phyloP scores from a whole-genome alignment of 2,797 vertebrate genomes.

The Alcedo quadribrachys region DNA sequence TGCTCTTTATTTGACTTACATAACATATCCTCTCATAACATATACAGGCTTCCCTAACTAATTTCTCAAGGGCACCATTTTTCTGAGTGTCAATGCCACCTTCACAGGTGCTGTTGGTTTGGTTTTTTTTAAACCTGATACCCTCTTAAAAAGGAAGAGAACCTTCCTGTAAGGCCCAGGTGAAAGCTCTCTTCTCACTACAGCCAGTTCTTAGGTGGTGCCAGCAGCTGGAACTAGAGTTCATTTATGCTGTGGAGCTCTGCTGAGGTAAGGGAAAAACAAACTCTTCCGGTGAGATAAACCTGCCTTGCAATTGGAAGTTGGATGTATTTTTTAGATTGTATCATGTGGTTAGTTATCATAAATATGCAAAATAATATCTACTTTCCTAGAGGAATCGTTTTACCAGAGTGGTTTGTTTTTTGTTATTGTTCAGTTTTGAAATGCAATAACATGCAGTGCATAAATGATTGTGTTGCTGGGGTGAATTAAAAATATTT shows the following conservation, averaged over 20 bases:
- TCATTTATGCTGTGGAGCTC: accelerated
- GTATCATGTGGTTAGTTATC: neutral
- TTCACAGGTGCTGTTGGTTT: neutral
- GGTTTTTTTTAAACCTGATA: neutral
- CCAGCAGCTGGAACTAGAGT: accelerated
- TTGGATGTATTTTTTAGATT: neutral
- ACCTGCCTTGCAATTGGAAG: accelerated
- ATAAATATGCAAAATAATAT: neutral
- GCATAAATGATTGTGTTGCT: neutral
- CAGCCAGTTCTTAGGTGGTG: neutral
- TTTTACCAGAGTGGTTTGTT: neutral
- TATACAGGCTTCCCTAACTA: neutral
- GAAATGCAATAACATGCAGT: neutral
- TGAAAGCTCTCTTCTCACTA: neutral
- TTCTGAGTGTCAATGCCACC: neutral
- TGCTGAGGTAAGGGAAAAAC: neutral
- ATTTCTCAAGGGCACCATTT: neutral
- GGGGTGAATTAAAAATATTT: neutral
- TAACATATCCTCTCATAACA: neutral
- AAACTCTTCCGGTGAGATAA: neutral
- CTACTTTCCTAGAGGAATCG: neutral
- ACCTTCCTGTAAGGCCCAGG: neutral
- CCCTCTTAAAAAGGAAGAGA: neutral
- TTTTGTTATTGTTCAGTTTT: neutral
- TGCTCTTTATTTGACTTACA: neutral